Base-by-base conservation (phyloP, 2,113 vertebrate species). In the Gavialis gangeticus region DNA sequence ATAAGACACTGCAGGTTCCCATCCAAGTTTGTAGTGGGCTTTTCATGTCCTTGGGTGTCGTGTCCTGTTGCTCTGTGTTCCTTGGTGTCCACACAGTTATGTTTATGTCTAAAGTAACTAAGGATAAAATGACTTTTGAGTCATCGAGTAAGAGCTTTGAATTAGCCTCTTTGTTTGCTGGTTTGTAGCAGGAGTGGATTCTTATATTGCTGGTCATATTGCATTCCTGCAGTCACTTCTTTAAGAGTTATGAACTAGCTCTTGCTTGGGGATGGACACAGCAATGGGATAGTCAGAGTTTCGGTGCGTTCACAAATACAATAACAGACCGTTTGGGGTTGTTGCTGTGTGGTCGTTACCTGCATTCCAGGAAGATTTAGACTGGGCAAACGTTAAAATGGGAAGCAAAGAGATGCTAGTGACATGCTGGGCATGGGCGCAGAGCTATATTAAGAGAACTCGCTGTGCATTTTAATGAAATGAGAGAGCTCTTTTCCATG, bases 11-110 rank as follows among this genome's bases (percentile, higher is more conserved):
- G 86, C 58, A 93, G 75, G 75, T 96, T 85, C 24, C 9, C 25
- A 3, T 93, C 19, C 55, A 1, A 3, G 1, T 90, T 84, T 92
- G 73, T 82, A 92, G 64, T 69, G 55, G 76, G 93, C 86, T 84
- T 69, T 95, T 86, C 88, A 79, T 90, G 73, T 87, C 82, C 64
- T 84, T 92, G 64, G 77, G n/a, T 12, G 82, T 92, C 89, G n/a
- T 12, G 82, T 92, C 89, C 85, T 95, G 95, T 97, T 95, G 93
- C 91, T 92, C 81, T 88, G 93, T 94, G 16, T 21, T 21, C 59
- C 96, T 96, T 93, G 54, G 62, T 92, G 91, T 83, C 85, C 88
- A 0, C 8, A 9, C 46, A 46, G 46, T 46, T 9, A 46, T 46
- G 46, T 46, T 46, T 46, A 46, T 46, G 46, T 46, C 46, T 46